phyloP scores from a whole-genome alignment of 2,113 vertebrate species.

The Oplegnathus fasciatus region DNA sequence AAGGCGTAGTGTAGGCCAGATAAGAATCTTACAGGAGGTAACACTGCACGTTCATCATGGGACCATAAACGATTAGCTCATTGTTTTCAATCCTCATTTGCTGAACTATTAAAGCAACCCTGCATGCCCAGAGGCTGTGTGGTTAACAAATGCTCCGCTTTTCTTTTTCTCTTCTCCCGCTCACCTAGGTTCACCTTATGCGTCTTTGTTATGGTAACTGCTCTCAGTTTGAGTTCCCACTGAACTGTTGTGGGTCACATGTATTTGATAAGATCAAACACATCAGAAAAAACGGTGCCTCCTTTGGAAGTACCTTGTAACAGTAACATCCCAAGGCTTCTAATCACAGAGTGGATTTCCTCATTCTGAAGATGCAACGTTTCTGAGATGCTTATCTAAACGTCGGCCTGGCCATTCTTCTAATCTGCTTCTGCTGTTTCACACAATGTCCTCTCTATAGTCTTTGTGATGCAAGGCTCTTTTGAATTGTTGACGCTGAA shows the following conservation, averaged over 20 bases:
- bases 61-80: constrained; percentile 68
- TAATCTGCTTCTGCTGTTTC: constrained; percentile 36
- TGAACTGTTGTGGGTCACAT: constrained; percentile 54
- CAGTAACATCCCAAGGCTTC: constrained; percentile 54
- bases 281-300: constrained; percentile 49
- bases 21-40: constrained; percentile 45
- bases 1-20: constrained; percentile 9
- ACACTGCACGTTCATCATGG: constrained; percentile 58
- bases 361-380: constrained; percentile 28
- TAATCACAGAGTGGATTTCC: constrained; percentile 63
- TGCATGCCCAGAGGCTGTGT: constrained; percentile 63
- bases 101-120: constrained; percentile 28
- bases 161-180: constrained; percentile 52
- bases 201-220: constrained; percentile 76
- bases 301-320: constrained; percentile 61
- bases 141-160: constrained; percentile 69
- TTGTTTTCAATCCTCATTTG: constrained; percentile 51
- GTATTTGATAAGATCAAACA: constrained; percentile 72
- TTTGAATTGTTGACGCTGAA: not conserved
- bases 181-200: constrained; percentile 64
- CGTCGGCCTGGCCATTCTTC: constrained; percentile 8
- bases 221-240: constrained; percentile 44
- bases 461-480: constrained; percentile 47
- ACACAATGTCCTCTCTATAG: constrained; percentile 7
- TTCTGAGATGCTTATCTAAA: constrained; percentile 65